These are phyloP conservation scores for Cosmia pyralina DNA, from an alignment of 2,888 invertebrate genomes.

Conservation along the genomic window DNA sequence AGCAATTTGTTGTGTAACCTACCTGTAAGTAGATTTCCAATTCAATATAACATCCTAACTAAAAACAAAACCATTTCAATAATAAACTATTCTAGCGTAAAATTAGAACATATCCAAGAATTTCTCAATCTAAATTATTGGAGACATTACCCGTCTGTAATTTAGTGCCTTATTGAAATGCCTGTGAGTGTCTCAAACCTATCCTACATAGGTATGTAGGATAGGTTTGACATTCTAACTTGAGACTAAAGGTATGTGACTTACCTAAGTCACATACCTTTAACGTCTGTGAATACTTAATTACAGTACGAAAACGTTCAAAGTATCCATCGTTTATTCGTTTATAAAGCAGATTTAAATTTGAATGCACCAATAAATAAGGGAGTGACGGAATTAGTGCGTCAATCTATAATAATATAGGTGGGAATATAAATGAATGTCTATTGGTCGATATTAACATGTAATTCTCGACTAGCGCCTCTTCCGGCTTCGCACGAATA, in stretches of 20 bases:
- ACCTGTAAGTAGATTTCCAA: not conserved
- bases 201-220: too few relatives aligned
- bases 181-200: conserved; percentile 25
- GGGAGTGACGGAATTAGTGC: too few relatives aligned
- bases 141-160: conserved; percentile 34
- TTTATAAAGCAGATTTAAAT: too few relatives aligned
- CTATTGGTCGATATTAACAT: too few relatives aligned
- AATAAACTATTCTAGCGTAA: conserved; percentile 31
- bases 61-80: conserved; percentile 31
- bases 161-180: conserved; percentile 50
- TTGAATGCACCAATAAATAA: too few relatives aligned
- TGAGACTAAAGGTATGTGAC: too few relatives aligned
- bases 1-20: conserved; percentile 1
- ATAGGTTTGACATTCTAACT: too few relatives aligned
- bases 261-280: conserved; percentile 8
- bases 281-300: conserved; percentile 31
- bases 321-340: too few relatives aligned
- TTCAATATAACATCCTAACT: not conserved
- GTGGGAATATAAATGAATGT: too few relatives aligned
- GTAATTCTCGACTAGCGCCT: too few relatives aligned
- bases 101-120: conserved; percentile 35
- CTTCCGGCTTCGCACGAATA: too few relatives aligned
- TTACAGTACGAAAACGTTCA: not conserved
- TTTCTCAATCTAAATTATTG: conserved; percentile 40
- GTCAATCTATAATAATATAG: not conserved